Evolutionary conservation across 2,113 vertebrate genomes (phyloP).

Genomic region (Gracilinanus agilis): DNA sequence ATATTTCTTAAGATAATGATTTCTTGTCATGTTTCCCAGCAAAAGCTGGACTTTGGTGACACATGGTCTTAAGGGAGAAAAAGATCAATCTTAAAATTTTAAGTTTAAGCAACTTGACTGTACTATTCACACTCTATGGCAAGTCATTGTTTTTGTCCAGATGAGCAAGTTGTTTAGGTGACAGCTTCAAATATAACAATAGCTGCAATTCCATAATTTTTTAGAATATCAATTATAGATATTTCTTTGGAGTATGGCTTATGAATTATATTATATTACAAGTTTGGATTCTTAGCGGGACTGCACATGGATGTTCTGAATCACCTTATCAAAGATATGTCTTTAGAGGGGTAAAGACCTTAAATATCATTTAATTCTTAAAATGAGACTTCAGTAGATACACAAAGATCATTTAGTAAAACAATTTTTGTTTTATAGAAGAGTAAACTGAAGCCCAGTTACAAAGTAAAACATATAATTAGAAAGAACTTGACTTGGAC

Average conservation of each 20-base stretch:
- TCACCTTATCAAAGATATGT: neutral
- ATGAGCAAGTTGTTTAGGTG: neutral
- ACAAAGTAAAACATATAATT: neutral
- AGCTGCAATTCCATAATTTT: neutral
- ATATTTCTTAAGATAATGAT: conserved; percentile 51
- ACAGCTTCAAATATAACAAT: neutral
- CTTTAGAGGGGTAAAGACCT: neutral
- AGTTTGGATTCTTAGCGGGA: neutral
- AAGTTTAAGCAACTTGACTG: conserved; percentile 24
- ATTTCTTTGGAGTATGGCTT: neutral
- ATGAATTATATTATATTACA: neutral
- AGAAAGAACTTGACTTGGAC: neutral
- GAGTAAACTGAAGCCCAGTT: neutral
- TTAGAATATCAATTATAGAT: neutral
- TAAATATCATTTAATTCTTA: neutral
- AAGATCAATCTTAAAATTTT: conserved; percentile 26
- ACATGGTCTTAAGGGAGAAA: neutral
- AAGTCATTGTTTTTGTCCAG: conserved; percentile 19
- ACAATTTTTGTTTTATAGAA: neutral
- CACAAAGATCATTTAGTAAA: neutral
- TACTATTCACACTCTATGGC: neutral
- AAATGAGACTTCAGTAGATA: neutral
- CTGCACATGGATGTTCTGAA: neutral
- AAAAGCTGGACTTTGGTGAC: conserved; percentile 29
- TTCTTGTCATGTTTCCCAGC: conserved; percentile 6